Evolutionary conservation across 1,140 invertebrate species (phyloP).

Genomic region (Bombus picipes): DNA sequence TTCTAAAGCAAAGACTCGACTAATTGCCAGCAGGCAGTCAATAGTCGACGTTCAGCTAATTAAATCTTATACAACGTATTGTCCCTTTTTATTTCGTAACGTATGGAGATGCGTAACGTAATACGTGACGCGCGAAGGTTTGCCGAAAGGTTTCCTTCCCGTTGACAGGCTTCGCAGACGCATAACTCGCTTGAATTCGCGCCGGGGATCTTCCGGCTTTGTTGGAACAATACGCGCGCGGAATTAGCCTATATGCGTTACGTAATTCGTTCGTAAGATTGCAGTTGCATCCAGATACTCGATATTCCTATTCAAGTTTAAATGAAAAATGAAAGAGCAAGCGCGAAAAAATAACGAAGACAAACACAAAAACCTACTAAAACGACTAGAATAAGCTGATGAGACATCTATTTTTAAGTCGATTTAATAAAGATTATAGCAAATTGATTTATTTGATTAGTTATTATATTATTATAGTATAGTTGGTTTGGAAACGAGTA

Average conservation of each 20-base stretch:
- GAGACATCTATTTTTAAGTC: too few relatives aligned
- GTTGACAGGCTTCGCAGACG: conserved; percentile 49
- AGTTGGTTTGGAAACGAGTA: not conserved
- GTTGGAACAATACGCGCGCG: not conserved
- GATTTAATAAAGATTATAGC: too few relatives aligned
- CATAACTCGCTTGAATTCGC: conserved; percentile 35
- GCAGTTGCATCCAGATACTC: not conserved
- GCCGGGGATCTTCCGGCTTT: not conserved
- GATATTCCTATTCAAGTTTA: not conserved
- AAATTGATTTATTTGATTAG: too few relatives aligned
- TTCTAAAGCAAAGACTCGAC: not conserved
- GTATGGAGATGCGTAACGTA: conserved; percentile 40
- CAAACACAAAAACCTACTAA: not conserved
- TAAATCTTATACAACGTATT: not conserved
- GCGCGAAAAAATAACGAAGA: not conserved
- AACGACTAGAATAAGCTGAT: too few relatives aligned
- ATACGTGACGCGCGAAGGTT: conserved; percentile 35
- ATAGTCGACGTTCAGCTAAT: conserved; percentile 8
- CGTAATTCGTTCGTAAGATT: not conserved
- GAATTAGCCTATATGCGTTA: conserved; percentile 9
- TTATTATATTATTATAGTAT: not conserved
- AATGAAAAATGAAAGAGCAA: not conserved
- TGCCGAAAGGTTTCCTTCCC: conserved; percentile 50
- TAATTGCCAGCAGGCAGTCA: not conserved
- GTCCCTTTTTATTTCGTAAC: conserved; percentile 16